Conservation (phyloP, 2,113 vertebrate genomes). For the Empidonax alnorum region DNA sequence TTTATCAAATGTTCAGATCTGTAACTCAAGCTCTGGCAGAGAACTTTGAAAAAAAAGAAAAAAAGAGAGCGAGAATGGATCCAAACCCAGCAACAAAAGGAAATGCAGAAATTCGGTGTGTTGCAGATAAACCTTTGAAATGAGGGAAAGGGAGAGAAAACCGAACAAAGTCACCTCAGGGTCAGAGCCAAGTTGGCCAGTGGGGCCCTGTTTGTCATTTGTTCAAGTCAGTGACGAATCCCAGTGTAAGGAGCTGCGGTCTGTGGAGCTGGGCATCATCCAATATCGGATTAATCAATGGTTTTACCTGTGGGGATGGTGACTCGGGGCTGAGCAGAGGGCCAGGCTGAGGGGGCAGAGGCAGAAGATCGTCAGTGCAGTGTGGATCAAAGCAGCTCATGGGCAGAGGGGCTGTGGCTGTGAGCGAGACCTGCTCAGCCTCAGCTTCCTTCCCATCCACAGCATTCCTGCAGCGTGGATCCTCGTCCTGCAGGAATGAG, state of each 20-base stretch:
- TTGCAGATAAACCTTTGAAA: neutral
- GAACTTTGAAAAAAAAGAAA: neutral
- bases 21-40: neutral
- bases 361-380: neutral
- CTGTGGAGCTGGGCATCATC: neutral
- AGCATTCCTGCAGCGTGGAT: accelerated
- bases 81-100: neutral
- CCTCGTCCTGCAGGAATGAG: neutral
- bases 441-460: neutral
- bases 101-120: neutral
- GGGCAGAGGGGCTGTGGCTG: accelerated
- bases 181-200: neutral
- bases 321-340: neutral
- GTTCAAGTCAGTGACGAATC: neutral
- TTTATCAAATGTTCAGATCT: constrained; percentile 39
- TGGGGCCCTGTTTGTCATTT: neutral
- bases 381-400: neutral
- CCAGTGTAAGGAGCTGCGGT: neutral
- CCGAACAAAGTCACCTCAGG: neutral
- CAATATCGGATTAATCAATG: neutral
- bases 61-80: neutral
- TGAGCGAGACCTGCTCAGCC: neutral
- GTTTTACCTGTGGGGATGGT: neutral
- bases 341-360: neutral
- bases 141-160: neutral